Percentiles rank a stretch among this genome's conserved stretches.
These are phyloP conservation scores for Prunella fulvescens DNA, from an alignment of 2,113 vertebrate genomes.

Conservation along the genomic window DNA sequence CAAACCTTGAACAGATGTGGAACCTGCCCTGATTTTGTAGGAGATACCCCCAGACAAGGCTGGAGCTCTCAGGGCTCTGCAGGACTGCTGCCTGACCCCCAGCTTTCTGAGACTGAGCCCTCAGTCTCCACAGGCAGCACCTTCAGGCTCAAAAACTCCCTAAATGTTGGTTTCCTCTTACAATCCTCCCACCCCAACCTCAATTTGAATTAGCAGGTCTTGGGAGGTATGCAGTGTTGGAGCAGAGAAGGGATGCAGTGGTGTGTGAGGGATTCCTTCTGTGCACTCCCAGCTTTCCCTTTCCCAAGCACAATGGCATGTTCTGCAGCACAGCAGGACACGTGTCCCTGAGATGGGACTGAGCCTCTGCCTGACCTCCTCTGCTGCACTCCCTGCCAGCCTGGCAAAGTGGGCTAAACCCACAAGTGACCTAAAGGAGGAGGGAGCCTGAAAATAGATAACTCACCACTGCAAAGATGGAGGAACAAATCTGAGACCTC, in stretches of 20 bases:
- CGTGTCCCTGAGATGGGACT: background rate
- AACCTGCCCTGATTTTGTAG: background rate
- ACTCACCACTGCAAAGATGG: background rate
- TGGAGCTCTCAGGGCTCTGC: background rate
- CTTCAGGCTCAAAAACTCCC: background rate
- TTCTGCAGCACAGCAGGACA: background rate
- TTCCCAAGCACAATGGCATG: background rate
- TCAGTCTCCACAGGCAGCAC: background rate
- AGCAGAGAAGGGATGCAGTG: background rate
- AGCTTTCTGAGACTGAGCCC: background rate
- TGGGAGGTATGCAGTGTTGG: background rate
- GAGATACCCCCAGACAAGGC: background rate
- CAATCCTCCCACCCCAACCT: background rate
- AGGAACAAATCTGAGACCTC: background rate
- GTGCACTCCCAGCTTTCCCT: rapidly evolving
- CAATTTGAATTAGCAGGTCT: background rate
- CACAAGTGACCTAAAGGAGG: background rate
- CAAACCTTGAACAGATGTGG: background rate
- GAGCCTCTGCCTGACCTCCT: background rate
- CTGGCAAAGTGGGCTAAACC: background rate
- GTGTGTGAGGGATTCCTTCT: background rate
- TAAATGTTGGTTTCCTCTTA: background rate
- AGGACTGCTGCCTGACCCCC: background rate
- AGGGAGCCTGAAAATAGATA: background rate
- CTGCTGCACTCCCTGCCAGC: background rate